Base-by-base conservation (phyloP, 92 coral and sea anemone species). In the Metridium senile region DNA sequence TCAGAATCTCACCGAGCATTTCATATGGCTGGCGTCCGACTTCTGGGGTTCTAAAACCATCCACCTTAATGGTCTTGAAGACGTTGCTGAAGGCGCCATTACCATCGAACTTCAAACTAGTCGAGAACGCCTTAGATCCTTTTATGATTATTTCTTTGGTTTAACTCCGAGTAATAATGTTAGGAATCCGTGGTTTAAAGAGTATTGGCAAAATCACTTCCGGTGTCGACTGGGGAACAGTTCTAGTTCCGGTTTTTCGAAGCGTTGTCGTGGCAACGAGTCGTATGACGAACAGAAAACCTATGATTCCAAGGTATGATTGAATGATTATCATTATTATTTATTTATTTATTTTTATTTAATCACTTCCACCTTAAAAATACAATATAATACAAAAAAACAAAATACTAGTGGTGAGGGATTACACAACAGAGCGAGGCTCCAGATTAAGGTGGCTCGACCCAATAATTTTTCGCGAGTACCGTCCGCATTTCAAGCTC, bases 71-170 rank as follows among this genome's bases (percentile, higher is more conserved):
- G 94, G 85, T 0, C 76, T 91, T 10, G 98, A 91, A 65, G 89
- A 81, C 57, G 64, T 91, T 9, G 98, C 98, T 1, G 75, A 82
- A 39, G 98, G 98, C n/a, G 97, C 98, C 9, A 84, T 94, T 2
- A 85, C 93, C 20, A 57, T 89, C 28, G 98, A 92, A 65, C 62
- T 93, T 1, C 88, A 90, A 57, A 77, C 84, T 1, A 67, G 66
- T 22, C 75, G 61, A 0, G 26, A 53, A 9, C 81, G 83, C 19
- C 66, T 89, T 2, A 57, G 72, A 26, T 79, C 89, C 11, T 94
- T 94, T 69, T 81, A 91, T 61, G 59, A 87, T 10, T 78, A 94
- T 54, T 94, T 90, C 61, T 65, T 79, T 8, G 46, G 72, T 2
- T 80, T 91, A 20, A 84, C 28, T 17, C 98, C 97, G 11, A 51